Percentiles rank a stretch among this genome's conserved stretches.
Conservation (phyloP, 2,888 invertebrate species). For the Ceriagrion tenellum region DNA sequence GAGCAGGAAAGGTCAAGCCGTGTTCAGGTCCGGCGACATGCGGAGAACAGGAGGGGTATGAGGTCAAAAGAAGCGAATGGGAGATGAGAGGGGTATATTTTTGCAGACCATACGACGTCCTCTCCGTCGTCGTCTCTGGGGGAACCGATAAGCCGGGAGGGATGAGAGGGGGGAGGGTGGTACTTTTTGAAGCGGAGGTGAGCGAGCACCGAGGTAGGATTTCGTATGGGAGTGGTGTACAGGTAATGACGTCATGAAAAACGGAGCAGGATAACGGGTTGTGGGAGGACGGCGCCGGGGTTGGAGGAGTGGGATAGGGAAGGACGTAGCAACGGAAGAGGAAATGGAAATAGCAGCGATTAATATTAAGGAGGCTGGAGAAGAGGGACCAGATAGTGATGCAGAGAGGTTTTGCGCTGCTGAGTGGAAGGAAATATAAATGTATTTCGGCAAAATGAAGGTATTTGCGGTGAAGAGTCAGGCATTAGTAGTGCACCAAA, state of each 20-base stretch:
- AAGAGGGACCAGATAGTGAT: not conserved
- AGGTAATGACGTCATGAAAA: conserved; percentile 19
- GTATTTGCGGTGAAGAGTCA: not conserved
- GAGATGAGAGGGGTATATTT: not conserved
- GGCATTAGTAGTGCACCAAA: not conserved
- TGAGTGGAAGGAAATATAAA: not conserved
- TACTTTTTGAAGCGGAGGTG: not conserved
- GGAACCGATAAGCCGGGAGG: conserved; percentile 39
- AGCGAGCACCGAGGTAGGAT: not conserved
- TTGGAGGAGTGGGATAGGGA: not conserved
- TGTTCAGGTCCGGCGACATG: not conserved
- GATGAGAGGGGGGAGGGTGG: not conserved
- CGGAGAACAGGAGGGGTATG: not conserved
- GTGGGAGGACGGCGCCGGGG: not conserved
- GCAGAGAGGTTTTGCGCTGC: not conserved
- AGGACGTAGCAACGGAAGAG: not conserved
- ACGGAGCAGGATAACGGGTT: not conserved
- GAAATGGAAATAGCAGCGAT: not conserved
- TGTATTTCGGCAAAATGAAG: not conserved
- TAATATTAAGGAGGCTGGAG: not conserved
- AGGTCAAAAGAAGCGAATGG: conserved; percentile 20
- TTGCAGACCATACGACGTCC: not conserved
- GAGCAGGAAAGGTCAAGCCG: not conserved
- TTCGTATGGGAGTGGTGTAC: not conserved
- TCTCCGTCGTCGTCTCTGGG: not conserved